Conservation (phyloP, 2,113 vertebrate genomes). For the Ceratotherium simum region DNA sequence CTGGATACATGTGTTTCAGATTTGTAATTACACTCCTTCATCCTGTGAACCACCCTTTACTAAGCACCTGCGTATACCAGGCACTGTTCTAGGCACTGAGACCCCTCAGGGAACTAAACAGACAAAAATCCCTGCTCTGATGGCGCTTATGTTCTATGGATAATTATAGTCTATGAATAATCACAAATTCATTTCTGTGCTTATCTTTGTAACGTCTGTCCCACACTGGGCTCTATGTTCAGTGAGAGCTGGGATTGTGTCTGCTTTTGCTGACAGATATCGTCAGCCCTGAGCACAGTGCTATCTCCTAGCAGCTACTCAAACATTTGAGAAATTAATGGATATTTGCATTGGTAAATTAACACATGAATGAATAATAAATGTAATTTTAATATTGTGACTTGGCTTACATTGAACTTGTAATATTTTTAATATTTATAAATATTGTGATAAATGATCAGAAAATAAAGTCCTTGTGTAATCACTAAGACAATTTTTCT, state of each 20-base stretch:
- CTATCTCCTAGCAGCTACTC: not conserved
- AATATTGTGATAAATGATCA: not conserved
- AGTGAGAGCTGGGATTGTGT: not conserved
- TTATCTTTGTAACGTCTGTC: not conserved
- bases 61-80: not conserved
- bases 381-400: not conserved
- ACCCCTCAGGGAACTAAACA: not conserved
- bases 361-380: not conserved
- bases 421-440: slow-evolving; percentile 28
- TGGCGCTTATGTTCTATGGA: too few relatives aligned
- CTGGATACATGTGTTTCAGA: not conserved
- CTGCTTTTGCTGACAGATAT: not conserved
- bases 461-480: not conserved
- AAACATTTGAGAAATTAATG: not conserved
- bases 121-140: not conserved
- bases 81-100: not conserved
- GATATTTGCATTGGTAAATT: slow-evolving; percentile 17
- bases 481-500: not conserved
- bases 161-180: not conserved
- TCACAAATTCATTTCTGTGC: not conserved
- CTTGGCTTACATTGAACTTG: not conserved
- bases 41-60: not conserved
- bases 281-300: not conserved
- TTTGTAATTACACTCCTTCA: not conserved
- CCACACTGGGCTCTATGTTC: not conserved